These are phyloP conservation scores for Halocynthia roretzi DNA, from an alignment of 23 tunicate genomes.

Conservation along the genomic window DNA sequence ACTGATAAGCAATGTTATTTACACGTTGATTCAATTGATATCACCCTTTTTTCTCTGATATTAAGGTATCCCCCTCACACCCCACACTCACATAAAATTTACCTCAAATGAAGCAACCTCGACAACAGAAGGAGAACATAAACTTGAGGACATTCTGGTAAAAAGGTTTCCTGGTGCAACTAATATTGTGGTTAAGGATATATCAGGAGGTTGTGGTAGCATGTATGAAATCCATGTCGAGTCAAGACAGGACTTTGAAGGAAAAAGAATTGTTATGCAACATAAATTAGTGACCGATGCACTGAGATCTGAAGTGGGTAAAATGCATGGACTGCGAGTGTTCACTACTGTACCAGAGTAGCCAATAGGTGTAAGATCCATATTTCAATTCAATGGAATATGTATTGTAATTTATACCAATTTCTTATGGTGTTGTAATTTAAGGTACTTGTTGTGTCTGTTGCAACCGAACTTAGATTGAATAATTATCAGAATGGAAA, in stretches of 20 bases:
- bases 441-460: no score
- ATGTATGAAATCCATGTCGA: slow-evolving; percentile 78
- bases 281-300: slow-evolving; percentile 83
- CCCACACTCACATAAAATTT: no score
- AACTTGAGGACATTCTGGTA: slow-evolving; percentile 8
- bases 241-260: slow-evolving; percentile 45
- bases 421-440: no score
- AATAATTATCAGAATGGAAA: no score
- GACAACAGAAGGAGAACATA: slow-evolving; percentile 31
- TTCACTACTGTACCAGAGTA: slow-evolving; percentile 49
- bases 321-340: slow-evolving; percentile 89
- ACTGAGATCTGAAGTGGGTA: slow-evolving; percentile 70
- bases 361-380: not conserved
- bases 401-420: no score
- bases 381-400: no score
- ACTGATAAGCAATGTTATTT: no score
- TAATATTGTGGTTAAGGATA: slow-evolving; percentile 53
- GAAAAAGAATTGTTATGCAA: slow-evolving; percentile 47
- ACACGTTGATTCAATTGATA: no score
- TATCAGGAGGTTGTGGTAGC: slow-evolving; percentile 96
- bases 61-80: no score
- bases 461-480: no score
- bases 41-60: no score
- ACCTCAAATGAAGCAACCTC: not conserved
- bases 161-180: slow-evolving; percentile 35